These are phyloP conservation scores for Drosophila quinaria DNA, from an alignment of 2,888 invertebrate genomes.

Conservation along the genomic window DNA sequence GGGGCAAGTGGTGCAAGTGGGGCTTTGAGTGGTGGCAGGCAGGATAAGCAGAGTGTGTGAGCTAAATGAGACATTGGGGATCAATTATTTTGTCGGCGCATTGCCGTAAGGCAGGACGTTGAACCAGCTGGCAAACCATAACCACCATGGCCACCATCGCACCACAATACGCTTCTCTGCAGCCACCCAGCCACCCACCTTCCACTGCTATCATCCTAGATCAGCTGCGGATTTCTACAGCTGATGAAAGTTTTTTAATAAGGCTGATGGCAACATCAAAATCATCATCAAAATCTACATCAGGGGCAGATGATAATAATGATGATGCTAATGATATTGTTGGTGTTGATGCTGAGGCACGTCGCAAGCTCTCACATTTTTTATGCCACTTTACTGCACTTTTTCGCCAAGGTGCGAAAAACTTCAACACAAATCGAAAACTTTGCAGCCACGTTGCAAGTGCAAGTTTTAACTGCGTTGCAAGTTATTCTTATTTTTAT, in stretches of 20 bases:
- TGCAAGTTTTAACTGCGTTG: conserved; percentile 56
- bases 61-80: conserved; percentile 77
- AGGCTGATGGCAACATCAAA: conserved; percentile 58
- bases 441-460: conserved; percentile 53
- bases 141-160: neutral
- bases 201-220: conserved; percentile 5
- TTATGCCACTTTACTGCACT: conserved; percentile 69
- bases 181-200: neutral
- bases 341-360: conserved; percentile 32
- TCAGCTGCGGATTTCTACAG: conserved; percentile 65
- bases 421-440: conserved; percentile 25
- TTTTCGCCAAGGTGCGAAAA: conserved; percentile 60
- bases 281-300: conserved; percentile 28
- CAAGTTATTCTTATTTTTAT: conserved; percentile 52
- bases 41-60: conserved; percentile 2
- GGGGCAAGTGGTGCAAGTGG: conserved; percentile 24
- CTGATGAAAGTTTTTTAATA: conserved; percentile 77
- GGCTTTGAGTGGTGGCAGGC: neutral
- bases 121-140: conserved; percentile 42
- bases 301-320: conserved; percentile 6
- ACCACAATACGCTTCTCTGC: neutral
- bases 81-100: conserved; percentile 74
- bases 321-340: conserved; percentile 11
- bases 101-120: conserved; percentile 67
- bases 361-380: conserved; percentile 61